Base-by-base conservation (phyloP, 2,797 vertebrate genomes). In the Peromyscus nudipes region DNA sequence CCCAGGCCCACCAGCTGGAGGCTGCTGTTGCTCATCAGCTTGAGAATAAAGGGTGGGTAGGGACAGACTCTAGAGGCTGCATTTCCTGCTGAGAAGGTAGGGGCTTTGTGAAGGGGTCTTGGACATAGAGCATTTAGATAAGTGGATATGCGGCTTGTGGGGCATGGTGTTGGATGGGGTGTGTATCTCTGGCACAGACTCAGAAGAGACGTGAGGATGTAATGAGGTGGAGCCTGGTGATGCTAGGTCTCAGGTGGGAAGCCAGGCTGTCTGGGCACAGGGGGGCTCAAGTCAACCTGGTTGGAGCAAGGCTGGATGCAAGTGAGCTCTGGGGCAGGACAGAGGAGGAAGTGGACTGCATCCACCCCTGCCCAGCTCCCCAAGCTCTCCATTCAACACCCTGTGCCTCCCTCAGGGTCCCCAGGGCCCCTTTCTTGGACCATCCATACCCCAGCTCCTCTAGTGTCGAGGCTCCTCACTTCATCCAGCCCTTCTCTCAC, bases 151-250 rank as follows among this genome's bases (percentile, higher is more conserved):
- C 27, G 49, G n/a, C 19, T 62, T 84, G 77, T 4, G 9, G 57
- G 60, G 7, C 12, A 3, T 6, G 7, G 0, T 11, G 27, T 43
- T 71, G 55, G 9, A 62, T n/a, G 65, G 43, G 6, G 3, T 16
- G 3, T 55, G 11, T 46, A 13, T 43, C 89, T 55, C 34, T 9
- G 17, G 64, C 46, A 9, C 52, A 84, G 55, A 31, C 6, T 76
- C 34, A 65, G 64, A 79, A 1, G 31, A 92, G 25, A 37, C 16
- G 0, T 1, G 0, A 6, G 11, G 19, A 2, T 21, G 49, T 4
- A 1, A 40, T n/a, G 6, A 43, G 17, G 34, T 4, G 0, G 37
- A 40, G 4, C 37, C 1, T 0, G 1, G 9, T 14, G 1, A 73
- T 2, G 6, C 34, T 14, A n/a, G 57, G 57, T 6, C 14, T 43